Evolutionary conservation across 2,113 vertebrate genomes (phyloP).

Genomic region (Myiopsitta monachus): DNA sequence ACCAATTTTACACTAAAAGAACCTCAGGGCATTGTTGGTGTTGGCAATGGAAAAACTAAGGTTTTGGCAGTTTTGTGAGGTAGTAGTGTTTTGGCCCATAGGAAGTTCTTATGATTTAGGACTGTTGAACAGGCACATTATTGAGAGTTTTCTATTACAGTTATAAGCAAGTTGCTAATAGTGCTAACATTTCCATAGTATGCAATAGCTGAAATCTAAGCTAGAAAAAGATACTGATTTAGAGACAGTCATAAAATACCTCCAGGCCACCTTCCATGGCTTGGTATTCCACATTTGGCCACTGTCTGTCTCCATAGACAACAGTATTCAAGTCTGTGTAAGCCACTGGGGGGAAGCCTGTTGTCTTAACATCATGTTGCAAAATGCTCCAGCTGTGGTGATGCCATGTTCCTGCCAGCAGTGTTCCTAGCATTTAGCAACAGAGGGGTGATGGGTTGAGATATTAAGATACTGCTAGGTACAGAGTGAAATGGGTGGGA

Average conservation of each 20-base stretch:
- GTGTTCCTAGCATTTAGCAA: background rate
- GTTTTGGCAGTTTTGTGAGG: conserved; percentile 24
- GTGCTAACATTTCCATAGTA: background rate
- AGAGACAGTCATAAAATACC: background rate
- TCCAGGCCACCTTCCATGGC: background rate
- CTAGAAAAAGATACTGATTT: background rate
- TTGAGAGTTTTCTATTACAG: background rate
- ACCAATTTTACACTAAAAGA: background rate
- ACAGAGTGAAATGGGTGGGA: background rate
- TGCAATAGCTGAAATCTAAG: background rate
- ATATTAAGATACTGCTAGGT: background rate
- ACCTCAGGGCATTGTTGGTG: background rate
- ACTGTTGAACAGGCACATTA: background rate
- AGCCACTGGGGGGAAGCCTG: background rate
- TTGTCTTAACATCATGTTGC: rapidly evolving
- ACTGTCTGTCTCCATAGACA: background rate
- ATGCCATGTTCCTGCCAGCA: rapidly evolving
- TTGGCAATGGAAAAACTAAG: conserved; percentile 14
- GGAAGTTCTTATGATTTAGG: background rate
- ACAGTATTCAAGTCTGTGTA: background rate
- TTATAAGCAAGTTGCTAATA: background rate
- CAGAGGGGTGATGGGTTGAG: background rate
- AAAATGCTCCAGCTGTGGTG: background rate
- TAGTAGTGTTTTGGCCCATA: background rate
- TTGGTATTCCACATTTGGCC: background rate